A percentile compares a stretch with the other conserved stretches of the same genome.
Evolutionary conservation across 2,113 vertebrate genomes (phyloP).

Genomic region (Ciconia boyciana): DNA sequence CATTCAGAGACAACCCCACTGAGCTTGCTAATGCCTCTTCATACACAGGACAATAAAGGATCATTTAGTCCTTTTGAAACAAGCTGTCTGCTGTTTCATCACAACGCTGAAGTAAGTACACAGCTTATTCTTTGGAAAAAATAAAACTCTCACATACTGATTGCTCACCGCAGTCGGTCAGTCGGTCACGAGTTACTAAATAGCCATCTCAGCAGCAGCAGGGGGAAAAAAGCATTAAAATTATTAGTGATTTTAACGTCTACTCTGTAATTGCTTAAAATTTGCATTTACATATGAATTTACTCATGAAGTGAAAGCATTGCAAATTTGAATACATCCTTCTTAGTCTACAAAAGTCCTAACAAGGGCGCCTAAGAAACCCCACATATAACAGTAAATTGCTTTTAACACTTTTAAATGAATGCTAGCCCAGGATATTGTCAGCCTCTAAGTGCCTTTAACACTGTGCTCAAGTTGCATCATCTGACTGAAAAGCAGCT

Average conservation of each 20-base stretch:
- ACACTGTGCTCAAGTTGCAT: neutral
- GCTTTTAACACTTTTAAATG: neutral
- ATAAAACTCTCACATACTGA: neutral
- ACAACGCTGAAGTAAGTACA: neutral
- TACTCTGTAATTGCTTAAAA: neutral
- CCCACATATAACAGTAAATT: neutral
- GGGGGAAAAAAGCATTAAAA: neutral
- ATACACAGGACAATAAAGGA: neutral
- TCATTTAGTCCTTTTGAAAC: neutral
- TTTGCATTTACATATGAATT: neutral
- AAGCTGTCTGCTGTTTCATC: neutral
- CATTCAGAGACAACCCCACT: neutral
- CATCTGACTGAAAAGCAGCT: neutral
- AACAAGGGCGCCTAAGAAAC: neutral
- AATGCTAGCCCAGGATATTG: neutral
- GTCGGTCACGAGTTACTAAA: neutral
- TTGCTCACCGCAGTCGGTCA: neutral
- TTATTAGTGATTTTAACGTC: neutral
- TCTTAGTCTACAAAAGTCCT: neutral
- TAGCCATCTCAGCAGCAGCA: neutral
- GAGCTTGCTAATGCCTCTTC: neutral
- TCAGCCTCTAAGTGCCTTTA: neutral
- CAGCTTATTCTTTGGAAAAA: neutral
- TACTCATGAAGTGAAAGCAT: neutral
- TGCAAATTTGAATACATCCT: neutral